Conservation (phyloP, 2,797 vertebrate species). For the Macropus fuliginosus region DNA sequence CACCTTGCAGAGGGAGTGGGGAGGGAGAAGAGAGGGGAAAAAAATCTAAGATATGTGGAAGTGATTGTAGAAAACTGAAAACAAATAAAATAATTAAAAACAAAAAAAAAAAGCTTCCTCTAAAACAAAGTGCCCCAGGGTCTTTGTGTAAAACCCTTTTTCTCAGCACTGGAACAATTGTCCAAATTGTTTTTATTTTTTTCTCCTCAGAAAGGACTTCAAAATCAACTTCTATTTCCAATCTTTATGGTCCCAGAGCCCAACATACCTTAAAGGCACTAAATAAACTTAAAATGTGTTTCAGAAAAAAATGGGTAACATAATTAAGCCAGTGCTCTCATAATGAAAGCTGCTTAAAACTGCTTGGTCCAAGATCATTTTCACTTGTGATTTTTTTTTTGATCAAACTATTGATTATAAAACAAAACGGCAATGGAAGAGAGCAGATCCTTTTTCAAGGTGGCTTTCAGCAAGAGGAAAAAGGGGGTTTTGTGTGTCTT, state of each 20-base stretch:
- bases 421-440: conserved; percentile 27
- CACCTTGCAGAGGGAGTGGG: too few relatives aligned
- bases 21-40: too few relatives aligned
- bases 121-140: background rate
- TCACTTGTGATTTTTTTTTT: conserved; percentile 42
- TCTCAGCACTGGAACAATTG: conserved; percentile 5
- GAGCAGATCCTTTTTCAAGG: background rate
- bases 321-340: conserved; percentile 36
- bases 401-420: background rate
- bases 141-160: background rate
- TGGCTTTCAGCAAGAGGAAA: background rate
- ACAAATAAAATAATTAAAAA: too few relatives aligned
- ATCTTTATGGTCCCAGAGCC: conserved; percentile 40
- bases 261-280: conserved; percentile 9
- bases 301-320: background rate
- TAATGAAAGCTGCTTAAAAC: conserved; percentile 54
- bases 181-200: conserved; percentile 13
- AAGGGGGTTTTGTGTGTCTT: background rate
- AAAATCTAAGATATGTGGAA: too few relatives aligned
- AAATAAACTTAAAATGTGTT: conserved; percentile 13
- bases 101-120: background rate
- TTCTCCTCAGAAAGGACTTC: conserved; percentile 17
- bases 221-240: conserved; percentile 60
- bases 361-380: background rate
- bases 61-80: too few relatives aligned